Conservation (phyloP, 2,113 vertebrate genomes). For the Strix uralensis region DNA sequence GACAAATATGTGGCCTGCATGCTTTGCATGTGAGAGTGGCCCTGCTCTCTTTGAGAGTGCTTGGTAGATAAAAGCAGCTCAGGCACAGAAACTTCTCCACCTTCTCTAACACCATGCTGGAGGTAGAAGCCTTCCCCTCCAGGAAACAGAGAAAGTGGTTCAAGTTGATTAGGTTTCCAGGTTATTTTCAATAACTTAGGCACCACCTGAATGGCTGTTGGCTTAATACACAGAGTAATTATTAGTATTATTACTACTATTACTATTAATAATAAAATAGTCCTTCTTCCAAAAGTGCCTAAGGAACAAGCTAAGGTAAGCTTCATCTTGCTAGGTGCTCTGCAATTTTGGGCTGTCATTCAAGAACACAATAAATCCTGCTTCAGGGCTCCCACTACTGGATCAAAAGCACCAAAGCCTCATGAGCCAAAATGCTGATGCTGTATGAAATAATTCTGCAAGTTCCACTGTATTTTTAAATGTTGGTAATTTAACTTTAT, state of each 20-base stretch:
- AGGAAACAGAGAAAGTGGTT: background rate
- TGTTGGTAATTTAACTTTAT: background rate
- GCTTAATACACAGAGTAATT: background rate
- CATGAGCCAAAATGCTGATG: background rate
- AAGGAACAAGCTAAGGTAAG: conserved; percentile 18
- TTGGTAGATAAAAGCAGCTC: background rate
- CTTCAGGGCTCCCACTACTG: conserved; percentile 26
- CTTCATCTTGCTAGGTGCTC: background rate
- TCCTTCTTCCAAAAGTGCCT: conserved; percentile 12
- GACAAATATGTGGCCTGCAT: background rate
- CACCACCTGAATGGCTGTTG: background rate
- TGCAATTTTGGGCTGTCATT: background rate
- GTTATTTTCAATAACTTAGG: conserved; percentile 1
- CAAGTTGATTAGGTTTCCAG: background rate
- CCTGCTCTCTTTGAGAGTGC: background rate
- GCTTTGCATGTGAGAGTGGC: background rate
- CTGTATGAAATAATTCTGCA: background rate
- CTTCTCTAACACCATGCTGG: background rate
- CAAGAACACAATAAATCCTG: conserved; percentile 9
- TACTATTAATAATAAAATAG: background rate
- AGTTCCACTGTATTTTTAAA: background rate
- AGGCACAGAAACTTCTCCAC: background rate
- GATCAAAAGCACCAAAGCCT: conserved; percentile 36
- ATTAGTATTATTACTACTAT: conserved; percentile 20
- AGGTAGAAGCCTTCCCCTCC: background rate